These are phyloP conservation scores for Eilema griseolum DNA, from an alignment of 2,888 invertebrate species.

Conservation along the genomic window DNA sequence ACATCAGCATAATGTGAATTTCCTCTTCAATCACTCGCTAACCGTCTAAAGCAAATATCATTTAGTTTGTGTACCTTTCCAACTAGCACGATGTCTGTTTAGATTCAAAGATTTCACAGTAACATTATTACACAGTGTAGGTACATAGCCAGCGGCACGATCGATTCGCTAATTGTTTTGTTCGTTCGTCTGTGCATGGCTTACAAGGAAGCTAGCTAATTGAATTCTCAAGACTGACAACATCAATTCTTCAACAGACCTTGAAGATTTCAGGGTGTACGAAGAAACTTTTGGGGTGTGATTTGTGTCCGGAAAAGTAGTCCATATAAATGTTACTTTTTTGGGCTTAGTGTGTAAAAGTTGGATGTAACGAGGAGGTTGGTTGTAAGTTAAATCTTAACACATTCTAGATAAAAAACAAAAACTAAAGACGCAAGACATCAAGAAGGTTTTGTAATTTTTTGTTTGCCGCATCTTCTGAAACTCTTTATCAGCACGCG, in stretches of 20 bases:
- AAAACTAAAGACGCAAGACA: too few relatives aligned
- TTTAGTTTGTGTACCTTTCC: constrained; percentile 2
- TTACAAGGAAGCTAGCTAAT: background rate
- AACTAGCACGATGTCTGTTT: background rate
- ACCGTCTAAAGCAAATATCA: background rate
- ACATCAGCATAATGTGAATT: background rate
- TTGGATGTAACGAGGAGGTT: too few relatives aligned
- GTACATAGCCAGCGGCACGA: background rate
- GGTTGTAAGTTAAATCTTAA: too few relatives aligned
- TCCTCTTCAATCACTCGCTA: background rate
- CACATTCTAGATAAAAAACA: too few relatives aligned
- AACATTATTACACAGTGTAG: background rate
- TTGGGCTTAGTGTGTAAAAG: too few relatives aligned
- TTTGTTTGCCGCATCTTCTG: too few relatives aligned
- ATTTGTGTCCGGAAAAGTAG: background rate
- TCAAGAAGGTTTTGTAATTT: too few relatives aligned
- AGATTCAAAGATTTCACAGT: background rate
- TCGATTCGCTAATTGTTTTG: constrained; percentile 2
- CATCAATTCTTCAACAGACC: background rate
- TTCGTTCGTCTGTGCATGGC: constrained; percentile 1
- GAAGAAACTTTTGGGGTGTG: background rate
- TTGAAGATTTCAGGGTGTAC: background rate
- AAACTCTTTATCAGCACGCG: too few relatives aligned
- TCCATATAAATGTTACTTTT: too few relatives aligned
- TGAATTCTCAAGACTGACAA: background rate